Percentiles rank a stretch among this genome's conserved stretches.
Conservation (phyloP, 2,113 vertebrate genomes). For the Neofelis nebulosa region DNA sequence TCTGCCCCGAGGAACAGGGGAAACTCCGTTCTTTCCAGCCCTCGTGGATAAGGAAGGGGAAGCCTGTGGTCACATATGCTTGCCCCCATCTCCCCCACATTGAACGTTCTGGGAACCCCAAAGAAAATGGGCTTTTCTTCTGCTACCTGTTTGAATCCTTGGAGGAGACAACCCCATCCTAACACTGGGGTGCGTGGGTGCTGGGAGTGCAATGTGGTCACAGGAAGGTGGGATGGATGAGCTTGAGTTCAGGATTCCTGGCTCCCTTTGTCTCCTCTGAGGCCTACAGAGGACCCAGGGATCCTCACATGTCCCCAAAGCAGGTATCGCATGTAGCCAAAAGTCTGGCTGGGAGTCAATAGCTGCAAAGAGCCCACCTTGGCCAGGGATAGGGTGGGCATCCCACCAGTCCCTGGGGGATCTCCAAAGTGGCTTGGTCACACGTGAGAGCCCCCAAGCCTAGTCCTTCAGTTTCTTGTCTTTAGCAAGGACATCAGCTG, state of each 20-base stretch:
- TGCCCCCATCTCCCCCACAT: background rate
- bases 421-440: background rate
- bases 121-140: background rate
- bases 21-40: accelerated
- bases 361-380: background rate
- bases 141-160: background rate
- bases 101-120: background rate
- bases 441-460: accelerated
- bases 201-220: background rate
- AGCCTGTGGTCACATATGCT: accelerated
- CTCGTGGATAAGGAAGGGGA: background rate
- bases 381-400: background rate
- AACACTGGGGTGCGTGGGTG: accelerated
- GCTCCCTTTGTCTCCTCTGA: background rate
- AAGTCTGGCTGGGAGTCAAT: background rate
- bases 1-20: background rate
- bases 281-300: background rate
- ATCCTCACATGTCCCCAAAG: background rate
- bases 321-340: accelerated
- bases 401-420: background rate
- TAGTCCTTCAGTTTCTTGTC: too few relatives aligned
- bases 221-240: background rate
- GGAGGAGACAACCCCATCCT: background rate
- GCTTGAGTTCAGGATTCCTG: background rate
- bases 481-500: background rate